These are phyloP conservation scores for Sus scrofa DNA, from an alignment of 2,113 vertebrate genomes.

Conservation along the genomic window DNA sequence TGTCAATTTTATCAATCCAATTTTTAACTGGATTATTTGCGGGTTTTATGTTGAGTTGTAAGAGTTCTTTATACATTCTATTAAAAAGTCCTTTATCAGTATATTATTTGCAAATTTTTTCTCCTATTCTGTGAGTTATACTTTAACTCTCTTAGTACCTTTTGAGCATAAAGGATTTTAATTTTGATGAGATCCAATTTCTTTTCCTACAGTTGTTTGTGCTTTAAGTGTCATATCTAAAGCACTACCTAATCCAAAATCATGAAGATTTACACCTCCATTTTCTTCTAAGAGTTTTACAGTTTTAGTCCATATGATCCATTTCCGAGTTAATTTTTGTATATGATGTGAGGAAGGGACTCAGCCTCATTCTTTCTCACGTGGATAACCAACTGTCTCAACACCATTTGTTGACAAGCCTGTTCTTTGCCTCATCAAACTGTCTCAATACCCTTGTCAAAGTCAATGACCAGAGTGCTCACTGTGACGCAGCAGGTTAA, in stretches of 20 bases:
- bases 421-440: background rate
- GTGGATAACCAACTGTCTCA: background rate
- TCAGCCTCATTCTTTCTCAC: background rate
- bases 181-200: conserved; percentile 6
- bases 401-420: background rate
- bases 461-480: background rate
- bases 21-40: background rate
- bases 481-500: no score
- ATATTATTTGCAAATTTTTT: background rate
- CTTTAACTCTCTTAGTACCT: background rate
- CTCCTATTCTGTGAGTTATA: background rate
- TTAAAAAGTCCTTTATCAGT: background rate
- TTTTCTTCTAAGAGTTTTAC: background rate
- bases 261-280: background rate
- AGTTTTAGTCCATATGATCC: background rate
- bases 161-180: background rate
- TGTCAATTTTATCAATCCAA: background rate
- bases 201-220: background rate
- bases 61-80: background rate
- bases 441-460: background rate
- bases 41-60: background rate
- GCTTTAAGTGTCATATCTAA: background rate
- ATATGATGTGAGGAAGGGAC: background rate
- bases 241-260: background rate
- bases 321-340: background rate